phyloP scores from a whole-genome alignment of 2,797 vertebrate genomes.

The Arremon aurantiirostris region DNA sequence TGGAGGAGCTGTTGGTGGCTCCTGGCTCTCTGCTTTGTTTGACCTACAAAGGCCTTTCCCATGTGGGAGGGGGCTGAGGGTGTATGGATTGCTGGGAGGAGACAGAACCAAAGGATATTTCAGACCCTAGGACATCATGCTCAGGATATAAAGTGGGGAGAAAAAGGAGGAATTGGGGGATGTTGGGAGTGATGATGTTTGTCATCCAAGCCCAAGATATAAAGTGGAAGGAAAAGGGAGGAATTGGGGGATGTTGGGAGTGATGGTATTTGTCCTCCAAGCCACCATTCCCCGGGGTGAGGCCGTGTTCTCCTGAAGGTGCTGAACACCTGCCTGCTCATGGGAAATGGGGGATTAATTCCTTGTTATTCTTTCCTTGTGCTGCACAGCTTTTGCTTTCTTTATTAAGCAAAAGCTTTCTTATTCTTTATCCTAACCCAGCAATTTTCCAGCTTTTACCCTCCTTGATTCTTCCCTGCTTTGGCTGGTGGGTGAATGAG shows the following conservation, averaged over 20 bases:
- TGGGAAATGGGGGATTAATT: neutral
- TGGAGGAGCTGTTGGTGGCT: neutral
- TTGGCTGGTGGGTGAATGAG: rapidly evolving
- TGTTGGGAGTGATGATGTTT: neutral
- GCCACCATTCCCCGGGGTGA: neutral
- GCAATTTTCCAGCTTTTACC: neutral
- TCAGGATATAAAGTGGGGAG: neutral
- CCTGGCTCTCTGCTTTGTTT: neutral
- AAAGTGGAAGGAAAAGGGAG: neutral
- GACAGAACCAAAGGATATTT: neutral
- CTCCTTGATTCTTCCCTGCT: neutral
- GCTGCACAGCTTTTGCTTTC: neutral
- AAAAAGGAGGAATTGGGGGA: neutral
- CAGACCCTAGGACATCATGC: neutral
- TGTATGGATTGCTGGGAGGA: neutral
- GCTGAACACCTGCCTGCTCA: neutral
- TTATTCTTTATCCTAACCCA: neutral
- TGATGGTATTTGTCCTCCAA: neutral
- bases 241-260: neutral
- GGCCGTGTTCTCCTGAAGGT: neutral
- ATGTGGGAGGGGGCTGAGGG: neutral
- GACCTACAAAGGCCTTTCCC: neutral
- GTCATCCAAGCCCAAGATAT: no score
- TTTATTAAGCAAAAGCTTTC: no score
- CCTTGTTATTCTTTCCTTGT: neutral